phyloP scores from a whole-genome alignment of 2,797 vertebrate species.

The Hephaestus fuliginosus region DNA sequence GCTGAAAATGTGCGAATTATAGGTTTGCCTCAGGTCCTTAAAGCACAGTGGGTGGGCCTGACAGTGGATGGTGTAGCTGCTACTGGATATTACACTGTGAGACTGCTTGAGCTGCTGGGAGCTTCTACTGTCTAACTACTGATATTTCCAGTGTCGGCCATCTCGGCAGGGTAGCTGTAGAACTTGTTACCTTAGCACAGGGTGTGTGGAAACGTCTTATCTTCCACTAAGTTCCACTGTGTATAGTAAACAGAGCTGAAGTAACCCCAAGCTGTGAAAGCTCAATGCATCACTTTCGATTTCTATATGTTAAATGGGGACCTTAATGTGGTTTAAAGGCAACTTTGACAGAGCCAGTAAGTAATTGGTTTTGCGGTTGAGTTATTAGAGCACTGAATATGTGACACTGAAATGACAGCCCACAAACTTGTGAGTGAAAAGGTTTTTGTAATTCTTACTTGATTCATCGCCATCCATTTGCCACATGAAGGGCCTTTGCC shows the following conservation, averaged over 20 bases:
- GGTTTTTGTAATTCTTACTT: constrained; percentile 8
- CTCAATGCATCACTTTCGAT: neutral
- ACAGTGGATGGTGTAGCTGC: neutral
- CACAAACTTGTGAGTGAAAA: constrained; percentile 1
- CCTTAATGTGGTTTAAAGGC: neutral
- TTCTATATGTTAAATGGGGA: neutral
- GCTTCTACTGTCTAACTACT: neutral
- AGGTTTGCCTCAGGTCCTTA: constrained; percentile 4
- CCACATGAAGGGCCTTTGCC: constrained; percentile 35
- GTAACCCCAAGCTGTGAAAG: neutral
- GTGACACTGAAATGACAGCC: neutral
- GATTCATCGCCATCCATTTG: constrained; percentile 32
- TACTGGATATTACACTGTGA: neutral
- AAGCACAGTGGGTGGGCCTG: neutral
- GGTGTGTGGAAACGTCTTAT: neutral
- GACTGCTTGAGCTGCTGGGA: neutral
- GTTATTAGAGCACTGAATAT: neutral
- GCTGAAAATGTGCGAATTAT: constrained; percentile 13
- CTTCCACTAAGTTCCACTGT: too few relatives aligned
- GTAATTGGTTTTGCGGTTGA: neutral
- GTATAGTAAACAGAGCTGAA: neutral
- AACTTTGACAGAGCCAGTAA: neutral
- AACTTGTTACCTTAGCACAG: neutral
- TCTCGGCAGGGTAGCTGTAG: neutral
- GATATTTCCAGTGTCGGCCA: neutral